Percentiles rank a stretch among this genome's conserved stretches.
Evolutionary conservation across 2,113 vertebrate species (phyloP).

Genomic region (Paralichthys olivaceus): DNA sequence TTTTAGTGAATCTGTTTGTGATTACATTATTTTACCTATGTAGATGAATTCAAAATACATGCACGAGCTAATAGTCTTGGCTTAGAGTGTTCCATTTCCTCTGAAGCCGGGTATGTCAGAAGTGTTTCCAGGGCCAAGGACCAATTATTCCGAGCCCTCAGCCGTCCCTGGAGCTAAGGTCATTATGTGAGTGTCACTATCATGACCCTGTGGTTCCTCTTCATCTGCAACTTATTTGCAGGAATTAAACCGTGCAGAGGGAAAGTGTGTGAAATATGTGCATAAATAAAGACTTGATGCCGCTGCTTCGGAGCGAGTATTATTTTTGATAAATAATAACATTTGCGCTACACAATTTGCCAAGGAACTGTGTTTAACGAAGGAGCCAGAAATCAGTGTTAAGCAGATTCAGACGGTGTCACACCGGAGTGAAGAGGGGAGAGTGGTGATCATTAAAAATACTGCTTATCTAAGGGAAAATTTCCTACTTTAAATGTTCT

Average conservation of each 20-base stretch:
- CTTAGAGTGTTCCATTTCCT: constrained; percentile 54
- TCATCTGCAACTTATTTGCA: constrained; percentile 71
- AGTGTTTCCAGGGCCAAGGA: constrained; percentile 73
- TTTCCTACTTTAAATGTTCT: constrained; percentile 79
- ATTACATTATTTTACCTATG: constrained; percentile 62
- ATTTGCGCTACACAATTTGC: constrained; percentile 59
- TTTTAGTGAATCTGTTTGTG: constrained; percentile 34
- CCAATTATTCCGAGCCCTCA: constrained; percentile 78
- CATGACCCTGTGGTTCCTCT: constrained; percentile 60
- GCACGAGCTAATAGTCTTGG: constrained; percentile 57
- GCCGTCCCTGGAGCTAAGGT: constrained; percentile 71
- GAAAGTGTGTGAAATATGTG: constrained; percentile 12
- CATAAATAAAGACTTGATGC: constrained; percentile 27
- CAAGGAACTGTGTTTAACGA: constrained; percentile 53
- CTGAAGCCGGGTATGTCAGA: constrained; percentile 69
- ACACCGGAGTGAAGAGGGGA: constrained; percentile 44
- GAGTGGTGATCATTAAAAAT: constrained; percentile 82
- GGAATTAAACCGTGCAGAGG: constrained; percentile 39
- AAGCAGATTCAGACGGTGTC: constrained; percentile 69
- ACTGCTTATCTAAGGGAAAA: constrained; percentile 84
- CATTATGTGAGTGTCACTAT: constrained; percentile 74
- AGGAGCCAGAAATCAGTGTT: constrained; percentile 66
- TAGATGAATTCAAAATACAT: constrained; percentile 65
- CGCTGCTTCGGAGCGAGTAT: constrained; percentile 30
- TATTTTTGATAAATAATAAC: constrained; percentile 63